Conservation (phyloP, 53 echinoderm and acorn worm species). For the Henricia sp. region DNA sequence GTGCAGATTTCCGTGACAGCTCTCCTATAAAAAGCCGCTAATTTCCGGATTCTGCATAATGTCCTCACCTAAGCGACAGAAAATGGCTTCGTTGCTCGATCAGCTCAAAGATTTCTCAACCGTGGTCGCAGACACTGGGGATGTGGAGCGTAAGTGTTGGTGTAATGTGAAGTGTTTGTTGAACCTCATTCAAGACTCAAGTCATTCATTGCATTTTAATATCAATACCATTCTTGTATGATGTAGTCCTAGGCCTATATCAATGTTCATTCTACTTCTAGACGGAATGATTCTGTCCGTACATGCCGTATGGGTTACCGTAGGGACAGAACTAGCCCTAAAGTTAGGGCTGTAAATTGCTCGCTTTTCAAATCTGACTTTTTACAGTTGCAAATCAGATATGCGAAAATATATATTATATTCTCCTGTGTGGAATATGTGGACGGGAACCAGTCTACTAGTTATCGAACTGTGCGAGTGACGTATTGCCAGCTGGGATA, state of each 20-base stretch:
- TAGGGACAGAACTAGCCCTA: too few relatives aligned
- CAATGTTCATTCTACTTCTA: neutral
- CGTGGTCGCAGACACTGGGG: conserved; percentile 91
- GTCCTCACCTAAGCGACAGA: conserved; percentile 79
- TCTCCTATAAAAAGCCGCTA: conserved; percentile 46
- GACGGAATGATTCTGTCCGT: neutral
- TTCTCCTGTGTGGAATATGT: too few relatives aligned
- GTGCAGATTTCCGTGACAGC: conserved; percentile 57
- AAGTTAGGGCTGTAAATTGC: too few relatives aligned
- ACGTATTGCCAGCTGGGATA: too few relatives aligned
- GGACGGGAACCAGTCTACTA: too few relatives aligned
- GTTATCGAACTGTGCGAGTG: too few relatives aligned
- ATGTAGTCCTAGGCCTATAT: neutral
- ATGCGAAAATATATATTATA: too few relatives aligned
- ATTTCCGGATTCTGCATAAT: conserved; percentile 68
- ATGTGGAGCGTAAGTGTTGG: conserved; percentile 82
- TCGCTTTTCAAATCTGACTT: too few relatives aligned
- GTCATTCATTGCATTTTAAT: neutral
- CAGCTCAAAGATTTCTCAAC: conserved; percentile 78
- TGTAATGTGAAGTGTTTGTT: neutral
- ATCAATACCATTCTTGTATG: neutral
- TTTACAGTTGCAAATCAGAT: too few relatives aligned
- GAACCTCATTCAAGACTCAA: neutral
- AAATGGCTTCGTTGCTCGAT: conserved; percentile 86
- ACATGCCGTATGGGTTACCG: neutral